Evolutionary conservation across 2,888 invertebrate species (phyloP).

Genomic region (Calliscelio sp.): DNA sequence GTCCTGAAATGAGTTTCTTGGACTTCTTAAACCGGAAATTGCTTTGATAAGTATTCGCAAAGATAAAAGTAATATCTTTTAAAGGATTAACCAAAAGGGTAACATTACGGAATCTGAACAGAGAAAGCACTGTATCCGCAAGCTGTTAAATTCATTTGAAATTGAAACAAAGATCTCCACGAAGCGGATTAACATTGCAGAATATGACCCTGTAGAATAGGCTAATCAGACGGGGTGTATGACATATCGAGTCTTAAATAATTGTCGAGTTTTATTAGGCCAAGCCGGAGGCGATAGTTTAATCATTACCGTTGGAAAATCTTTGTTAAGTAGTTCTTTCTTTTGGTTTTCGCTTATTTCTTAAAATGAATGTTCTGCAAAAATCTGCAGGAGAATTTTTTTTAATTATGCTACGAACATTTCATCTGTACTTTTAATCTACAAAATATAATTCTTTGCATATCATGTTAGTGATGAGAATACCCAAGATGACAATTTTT

Average conservation of each 20-base stretch:
- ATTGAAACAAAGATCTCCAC: constrained; percentile 17
- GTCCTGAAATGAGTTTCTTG: too few relatives aligned
- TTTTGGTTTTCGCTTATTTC: not conserved
- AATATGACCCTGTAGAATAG: constrained; percentile 11
- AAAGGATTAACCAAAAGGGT: too few relatives aligned
- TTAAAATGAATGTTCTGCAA: not conserved
- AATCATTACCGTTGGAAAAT: constrained; percentile 13
- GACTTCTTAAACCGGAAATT: too few relatives aligned
- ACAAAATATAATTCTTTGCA: too few relatives aligned
- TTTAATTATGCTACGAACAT: not conserved
- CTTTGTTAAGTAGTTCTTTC: not conserved
- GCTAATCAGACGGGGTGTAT: constrained; percentile 27
- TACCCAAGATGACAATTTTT: too few relatives aligned
- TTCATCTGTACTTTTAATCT: too few relatives aligned
- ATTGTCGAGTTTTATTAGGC: constrained; percentile 17
- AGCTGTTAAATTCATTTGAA: constrained; percentile 21
- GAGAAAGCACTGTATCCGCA: constrained; percentile 4
- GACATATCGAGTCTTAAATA: constrained; percentile 6
- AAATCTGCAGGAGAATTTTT: not conserved
- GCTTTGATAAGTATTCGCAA: too few relatives aligned
- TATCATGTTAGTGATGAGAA: too few relatives aligned
- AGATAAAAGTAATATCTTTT: too few relatives aligned
- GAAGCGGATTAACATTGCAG: constrained; percentile 22
- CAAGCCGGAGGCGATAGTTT: constrained; percentile 3
- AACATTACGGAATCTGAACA: constrained; percentile 4